Evolutionary conservation across 2,113 vertebrate species (phyloP), one percentile per base, ranked within the genome.

Genomic region (Catagonus wagneri): DNA sequence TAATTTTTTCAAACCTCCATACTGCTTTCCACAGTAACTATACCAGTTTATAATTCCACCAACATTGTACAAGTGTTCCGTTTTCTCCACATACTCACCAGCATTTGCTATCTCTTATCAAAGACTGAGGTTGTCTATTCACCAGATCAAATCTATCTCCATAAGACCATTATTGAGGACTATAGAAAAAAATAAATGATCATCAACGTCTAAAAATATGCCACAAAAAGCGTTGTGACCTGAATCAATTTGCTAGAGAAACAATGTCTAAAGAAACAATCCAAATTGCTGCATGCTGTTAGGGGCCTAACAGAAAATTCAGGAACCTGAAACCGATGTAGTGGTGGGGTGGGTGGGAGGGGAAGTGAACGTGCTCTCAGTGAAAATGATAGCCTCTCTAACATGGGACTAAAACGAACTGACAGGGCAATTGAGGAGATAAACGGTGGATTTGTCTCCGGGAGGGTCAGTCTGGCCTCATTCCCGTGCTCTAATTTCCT

Each of bases 401-500:
- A 52, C 76, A 93, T n/a, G 66, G 68, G 85, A 93, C 85, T 91
- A 13, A 81, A 85, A 86, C 11, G 6, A 80, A 95, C 86, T 90
- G 83, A 89, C 93, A 89, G 39, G 39, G 72, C 85, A 88, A 78
- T 11, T 83, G 96, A 90, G 79, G 87, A 98, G 93, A 54, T 84
- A 81, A 95, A 94, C 72, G 0, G 81, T 78, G 92, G 83, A 54
- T 95, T 90, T 97, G 83, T 94, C 71, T 96, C 83, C 20, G 23
- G 86, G 80, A 97, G 52, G 71, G 87, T 93, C 87, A 76, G 85
- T 71, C 92, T 95, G 96, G 97, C 90, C 93, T 85, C 39, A 20
- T 81, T 97, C 92, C 97, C 34, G 0, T n/a, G 56, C 66, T 93
- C 96, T 87, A 83, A 93, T 96, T 97, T 97, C 87, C 96, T 96